Evolutionary conservation across 2,888 invertebrate species (phyloP).

Genomic region (Diarsia rubi): DNA sequence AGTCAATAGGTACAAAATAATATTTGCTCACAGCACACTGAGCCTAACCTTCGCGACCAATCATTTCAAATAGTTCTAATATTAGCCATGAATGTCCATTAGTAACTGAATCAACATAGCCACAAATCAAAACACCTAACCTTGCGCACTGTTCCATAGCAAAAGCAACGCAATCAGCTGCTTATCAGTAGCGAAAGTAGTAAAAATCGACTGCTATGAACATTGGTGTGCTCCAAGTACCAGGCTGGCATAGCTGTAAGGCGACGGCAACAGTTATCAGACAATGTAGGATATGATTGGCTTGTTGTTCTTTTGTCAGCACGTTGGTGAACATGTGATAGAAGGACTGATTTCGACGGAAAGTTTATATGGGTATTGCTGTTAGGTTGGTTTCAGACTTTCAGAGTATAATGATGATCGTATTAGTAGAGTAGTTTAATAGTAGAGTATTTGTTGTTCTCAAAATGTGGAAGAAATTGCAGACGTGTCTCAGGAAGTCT

Average conservation of each 20-base stretch:
- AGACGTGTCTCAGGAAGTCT: neutral
- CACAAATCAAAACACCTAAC: slow-evolving; percentile 22
- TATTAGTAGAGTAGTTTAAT: too few species aligned
- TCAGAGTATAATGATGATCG: too few species aligned
- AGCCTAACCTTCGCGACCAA: slow-evolving; percentile 5
- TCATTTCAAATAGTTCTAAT: slow-evolving; percentile 1
- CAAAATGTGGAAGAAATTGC: neutral
- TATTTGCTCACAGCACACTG: neutral
- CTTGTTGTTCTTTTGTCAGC: slow-evolving; percentile 7
- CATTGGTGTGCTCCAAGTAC: slow-evolving; percentile 17
- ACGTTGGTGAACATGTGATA: slow-evolving; percentile 8
- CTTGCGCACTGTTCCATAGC: slow-evolving; percentile 13
- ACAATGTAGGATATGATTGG: neutral
- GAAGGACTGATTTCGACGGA: neutral
- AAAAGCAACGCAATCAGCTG: slow-evolving; percentile 13
- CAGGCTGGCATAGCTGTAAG: slow-evolving; percentile 3
- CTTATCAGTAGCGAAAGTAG: slow-evolving; percentile 30
- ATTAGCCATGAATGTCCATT: slow-evolving; percentile 11
- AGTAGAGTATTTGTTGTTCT: neutral
- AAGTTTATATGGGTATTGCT: neutral
- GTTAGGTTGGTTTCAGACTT: neutral
- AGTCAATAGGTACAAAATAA: neutral
- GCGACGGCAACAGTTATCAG: slow-evolving; percentile 17
- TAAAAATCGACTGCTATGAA: slow-evolving; percentile 27
- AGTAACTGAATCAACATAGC: slow-evolving; percentile 16